Conservation (phyloP, 2,888 invertebrate genomes). For the Mesoligia furuncula region DNA sequence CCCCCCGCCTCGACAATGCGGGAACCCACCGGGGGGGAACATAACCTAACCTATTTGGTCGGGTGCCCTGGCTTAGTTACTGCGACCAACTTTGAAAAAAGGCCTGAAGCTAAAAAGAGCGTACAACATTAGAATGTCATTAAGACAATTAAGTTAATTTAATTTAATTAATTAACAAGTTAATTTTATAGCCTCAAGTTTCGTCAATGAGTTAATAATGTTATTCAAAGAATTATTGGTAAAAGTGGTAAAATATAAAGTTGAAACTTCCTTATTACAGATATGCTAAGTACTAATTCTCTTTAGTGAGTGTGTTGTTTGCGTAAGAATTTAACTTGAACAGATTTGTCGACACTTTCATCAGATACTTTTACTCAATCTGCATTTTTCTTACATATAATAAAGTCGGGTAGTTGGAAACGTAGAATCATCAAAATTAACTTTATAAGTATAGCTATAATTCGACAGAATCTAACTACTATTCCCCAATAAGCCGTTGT, state of each 20-base stretch:
- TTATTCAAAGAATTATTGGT: neutral
- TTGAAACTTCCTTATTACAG: neutral
- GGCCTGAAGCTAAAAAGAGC: neutral
- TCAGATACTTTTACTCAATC: neutral
- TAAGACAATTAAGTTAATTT: too few relatives aligned
- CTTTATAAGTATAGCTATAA: neutral
- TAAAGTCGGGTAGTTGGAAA: neutral
- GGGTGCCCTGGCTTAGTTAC: neutral
- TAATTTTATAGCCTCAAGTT: neutral
- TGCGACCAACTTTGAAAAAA: neutral
- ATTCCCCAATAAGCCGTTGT: slow-evolving; percentile 31
- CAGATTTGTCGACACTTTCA: neutral
- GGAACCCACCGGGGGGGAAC: too few relatives aligned
- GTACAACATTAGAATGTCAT: neutral
- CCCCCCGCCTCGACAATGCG: too few relatives aligned
- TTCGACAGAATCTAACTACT: neutral
- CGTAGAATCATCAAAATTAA: slow-evolving; percentile 1
- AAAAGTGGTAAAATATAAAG: too few relatives aligned
- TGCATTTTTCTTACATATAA: neutral
- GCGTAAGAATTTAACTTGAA: neutral
- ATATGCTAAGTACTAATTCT: too few relatives aligned
- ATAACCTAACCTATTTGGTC: neutral
- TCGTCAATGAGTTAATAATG: neutral
- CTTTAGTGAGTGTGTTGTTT: neutral
- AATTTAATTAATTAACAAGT: neutral